These are phyloP conservation scores for Aerospiza tachiro DNA, from an alignment of 2,797 vertebrate genomes.

Conservation along the genomic window DNA sequence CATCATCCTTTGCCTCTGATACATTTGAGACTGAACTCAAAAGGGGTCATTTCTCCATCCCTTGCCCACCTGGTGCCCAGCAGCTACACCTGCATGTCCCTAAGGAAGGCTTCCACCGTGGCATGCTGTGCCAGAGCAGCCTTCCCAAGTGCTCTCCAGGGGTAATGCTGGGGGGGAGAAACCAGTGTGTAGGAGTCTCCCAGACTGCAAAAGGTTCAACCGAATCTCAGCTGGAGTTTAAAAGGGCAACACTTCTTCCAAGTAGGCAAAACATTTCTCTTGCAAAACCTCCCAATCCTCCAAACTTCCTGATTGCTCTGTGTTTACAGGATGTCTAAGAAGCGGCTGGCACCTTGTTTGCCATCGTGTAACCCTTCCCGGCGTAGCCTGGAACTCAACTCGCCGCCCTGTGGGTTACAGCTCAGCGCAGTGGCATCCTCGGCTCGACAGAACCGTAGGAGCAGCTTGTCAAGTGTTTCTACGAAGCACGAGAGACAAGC, in stretches of 20 bases:
- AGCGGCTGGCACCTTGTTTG: neutral
- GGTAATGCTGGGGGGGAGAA: neutral
- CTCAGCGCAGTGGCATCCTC: neutral
- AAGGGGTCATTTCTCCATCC: neutral
- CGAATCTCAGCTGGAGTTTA: neutral
- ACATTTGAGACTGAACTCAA: neutral
- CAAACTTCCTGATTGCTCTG: neutral
- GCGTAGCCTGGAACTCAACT: neutral
- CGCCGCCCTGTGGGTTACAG: neutral
- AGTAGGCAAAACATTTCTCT: neutral
- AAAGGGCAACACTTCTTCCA: neutral
- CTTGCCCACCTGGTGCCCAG: rapidly evolving
- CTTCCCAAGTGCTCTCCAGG: neutral
- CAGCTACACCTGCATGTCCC: neutral
- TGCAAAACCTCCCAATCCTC: neutral
- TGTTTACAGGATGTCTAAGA: neutral
- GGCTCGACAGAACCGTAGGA: neutral
- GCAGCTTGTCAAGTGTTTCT: conserved; percentile 4
- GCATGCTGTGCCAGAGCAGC: rapidly evolving
- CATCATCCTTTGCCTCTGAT: neutral
- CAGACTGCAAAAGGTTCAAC: neutral
- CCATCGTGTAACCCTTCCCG: neutral
- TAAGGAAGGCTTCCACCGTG: neutral
- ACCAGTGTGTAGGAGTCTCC: neutral
- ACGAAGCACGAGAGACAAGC: neutral